phyloP scores from a whole-genome alignment of 2,888 invertebrate genomes.

The Drosophila longiperda region DNA sequence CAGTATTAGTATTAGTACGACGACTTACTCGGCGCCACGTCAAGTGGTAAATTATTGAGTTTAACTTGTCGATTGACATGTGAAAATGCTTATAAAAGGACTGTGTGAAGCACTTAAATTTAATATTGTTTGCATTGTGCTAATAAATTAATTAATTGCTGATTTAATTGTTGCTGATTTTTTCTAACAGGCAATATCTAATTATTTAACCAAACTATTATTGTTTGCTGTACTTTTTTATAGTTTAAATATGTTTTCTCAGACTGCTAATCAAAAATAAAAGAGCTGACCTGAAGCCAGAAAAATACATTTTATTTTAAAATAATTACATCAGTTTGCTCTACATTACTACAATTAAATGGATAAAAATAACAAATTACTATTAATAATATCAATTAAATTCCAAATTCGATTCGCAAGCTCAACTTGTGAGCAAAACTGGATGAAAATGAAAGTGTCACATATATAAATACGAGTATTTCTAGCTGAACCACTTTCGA shows the following conservation, averaged over 20 bases:
- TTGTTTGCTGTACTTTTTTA: not conserved
- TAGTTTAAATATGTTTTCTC: not conserved
- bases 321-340: no score
- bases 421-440: not conserved
- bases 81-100: conserved; percentile 75
- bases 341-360: not conserved
- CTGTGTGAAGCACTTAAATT: conserved; percentile 63
- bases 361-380: not conserved
- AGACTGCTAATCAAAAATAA: not conserved
- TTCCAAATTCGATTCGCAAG: conserved; percentile 1
- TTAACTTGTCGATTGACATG: conserved; percentile 70
- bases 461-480: conserved; percentile 33
- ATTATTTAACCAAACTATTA: conserved; percentile 9
- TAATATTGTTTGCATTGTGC: conserved; percentile 29
- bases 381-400: conserved; percentile 20
- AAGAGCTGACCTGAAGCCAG: no score
- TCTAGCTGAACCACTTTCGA: conserved; percentile 66
- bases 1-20: conserved; percentile 7
- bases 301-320: not conserved
- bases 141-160: conserved; percentile 58
- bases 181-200: conserved; percentile 26
- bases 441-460: conserved; percentile 68
- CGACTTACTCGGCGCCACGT: conserved; percentile 28
- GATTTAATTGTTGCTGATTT: conserved; percentile 35
- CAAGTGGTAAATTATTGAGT: conserved; percentile 57